Percentiles rank a stretch among this genome's conserved stretches.
Evolutionary conservation across 2,888 invertebrate species (phyloP).

Genomic region (Odontomyia ornata): DNA sequence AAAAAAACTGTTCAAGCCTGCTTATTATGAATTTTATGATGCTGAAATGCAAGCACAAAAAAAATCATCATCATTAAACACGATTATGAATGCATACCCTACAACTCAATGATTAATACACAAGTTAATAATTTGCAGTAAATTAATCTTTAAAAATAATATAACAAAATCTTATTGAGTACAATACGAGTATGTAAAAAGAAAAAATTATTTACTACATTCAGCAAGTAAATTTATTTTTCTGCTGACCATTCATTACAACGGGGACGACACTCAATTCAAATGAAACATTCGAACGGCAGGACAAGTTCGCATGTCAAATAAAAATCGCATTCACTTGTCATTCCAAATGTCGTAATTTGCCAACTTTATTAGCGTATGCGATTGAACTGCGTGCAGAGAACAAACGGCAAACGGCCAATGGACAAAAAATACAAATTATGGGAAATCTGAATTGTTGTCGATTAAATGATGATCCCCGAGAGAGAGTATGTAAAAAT

Average conservation of each 20-base stretch:
- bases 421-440: conserved; percentile 43
- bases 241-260: neutral
- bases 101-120: too few relatives aligned
- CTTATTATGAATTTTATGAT: too few relatives aligned
- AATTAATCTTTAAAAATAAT: too few relatives aligned
- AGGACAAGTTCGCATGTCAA: conserved; percentile 36
- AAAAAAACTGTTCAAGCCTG: too few relatives aligned
- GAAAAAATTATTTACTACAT: neutral
- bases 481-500: too few relatives aligned
- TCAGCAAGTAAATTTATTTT: neutral
- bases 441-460: conserved; percentile 47
- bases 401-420: neutral
- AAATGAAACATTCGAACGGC: neutral
- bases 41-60: too few relatives aligned
- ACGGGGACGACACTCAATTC: neutral
- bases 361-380: conserved; percentile 49
- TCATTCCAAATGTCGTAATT: conserved; percentile 48
- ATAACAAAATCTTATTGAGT: too few relatives aligned
- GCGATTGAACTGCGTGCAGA: conserved; percentile 12
- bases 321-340: conserved; percentile 49
- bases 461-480: conserved; percentile 15
- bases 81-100: too few relatives aligned
- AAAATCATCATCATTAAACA: too few relatives aligned
- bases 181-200: too few relatives aligned
- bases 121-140: too few relatives aligned